A percentile compares a stretch with the other conserved stretches of the same genome.
Conservation (phyloP, 2,113 vertebrate species). For the Nannospalax galili region DNA sequence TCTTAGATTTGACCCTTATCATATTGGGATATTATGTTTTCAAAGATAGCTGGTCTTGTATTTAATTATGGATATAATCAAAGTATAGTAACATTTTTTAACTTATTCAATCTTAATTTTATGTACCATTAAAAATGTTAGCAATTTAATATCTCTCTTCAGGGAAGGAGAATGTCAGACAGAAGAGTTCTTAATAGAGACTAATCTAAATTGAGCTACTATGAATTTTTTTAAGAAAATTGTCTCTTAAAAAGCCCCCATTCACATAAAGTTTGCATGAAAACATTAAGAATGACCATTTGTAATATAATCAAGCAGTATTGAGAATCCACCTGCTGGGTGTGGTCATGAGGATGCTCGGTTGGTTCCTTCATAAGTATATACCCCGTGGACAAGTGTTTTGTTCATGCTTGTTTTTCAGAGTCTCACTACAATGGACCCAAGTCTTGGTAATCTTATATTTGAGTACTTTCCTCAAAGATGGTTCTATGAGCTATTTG, state of each 20-base stretch:
- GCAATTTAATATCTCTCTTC: not conserved
- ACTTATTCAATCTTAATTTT: not conserved
- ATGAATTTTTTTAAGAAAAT: not conserved
- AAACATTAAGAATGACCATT: not conserved
- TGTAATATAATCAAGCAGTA: not conserved
- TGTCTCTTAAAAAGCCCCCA: not conserved
- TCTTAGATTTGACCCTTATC: not conserved
- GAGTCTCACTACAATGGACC: not conserved
- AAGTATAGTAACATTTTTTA: not conserved
- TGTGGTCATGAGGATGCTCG: rapidly evolving
- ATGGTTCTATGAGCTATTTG: not conserved
- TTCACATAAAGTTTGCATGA: not conserved
- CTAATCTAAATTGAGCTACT: not conserved
- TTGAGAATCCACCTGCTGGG: not conserved
- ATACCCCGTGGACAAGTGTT: not conserved
- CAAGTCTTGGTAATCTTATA: not conserved
- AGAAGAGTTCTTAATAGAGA: not conserved
- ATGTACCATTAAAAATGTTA: not conserved
- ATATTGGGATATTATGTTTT: not conserved
- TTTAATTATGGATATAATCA: not conserved
- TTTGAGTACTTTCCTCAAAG: not conserved
- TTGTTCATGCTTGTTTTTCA: not conserved
- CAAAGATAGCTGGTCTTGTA: not conserved
- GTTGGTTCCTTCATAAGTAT: rapidly evolving
- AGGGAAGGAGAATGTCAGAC: not conserved